Evolutionary conservation across 2,888 invertebrate species (phyloP), one percentile per base, ranked within the genome.

Genomic region (Luperina nickerlii): DNA sequence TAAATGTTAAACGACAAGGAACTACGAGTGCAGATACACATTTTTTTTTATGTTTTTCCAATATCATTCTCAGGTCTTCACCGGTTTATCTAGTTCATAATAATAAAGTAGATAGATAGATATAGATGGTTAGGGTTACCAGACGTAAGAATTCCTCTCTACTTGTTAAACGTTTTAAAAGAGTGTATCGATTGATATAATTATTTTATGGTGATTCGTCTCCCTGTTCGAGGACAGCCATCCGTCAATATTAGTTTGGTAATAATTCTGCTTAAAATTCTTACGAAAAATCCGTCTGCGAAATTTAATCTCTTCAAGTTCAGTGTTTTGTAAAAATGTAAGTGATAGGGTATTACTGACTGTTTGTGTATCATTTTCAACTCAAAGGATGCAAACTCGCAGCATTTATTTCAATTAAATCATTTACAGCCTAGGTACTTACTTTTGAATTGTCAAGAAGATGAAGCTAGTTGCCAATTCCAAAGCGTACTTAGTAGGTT

Each of bases 1-100:
- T 73, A 63, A 70, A 84, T 83, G 69, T 63, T 63, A 86, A 78
- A 74, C 72, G 74, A 79, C 78, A 66, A 63, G 73, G 74, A 83
- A 86, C 77, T 77, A 83, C 65, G 9, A 62, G 57, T 27, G 51
- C 75, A 84, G 73, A 74, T 76, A 81, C 83, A 83, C 87, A 83
- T 86, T 87, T 32, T 86, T 87, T 32, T 87, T 87, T 84, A 76
- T 76, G 27, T 65, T 18, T 75, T 87, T 84, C 65, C 45, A 65
- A 84, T 78, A 78, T 73, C n/a, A 51, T 81, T 84, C 75, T 68
- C 48, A 72, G 72, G 65, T 84, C 60, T 73, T 81, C 65, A 76
- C 72, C 51, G 74, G 87, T 87, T 80, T 67, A 75, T 87, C 42
- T 70, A 69, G 84, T 75, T 84, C 69, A 60, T 74, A 78, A 75